Percentiles rank a stretch among this genome's conserved stretches.
These are phyloP conservation scores for Chrysomela aeneicollis DNA, from an alignment of 2,888 invertebrate species.

Conservation along the genomic window DNA sequence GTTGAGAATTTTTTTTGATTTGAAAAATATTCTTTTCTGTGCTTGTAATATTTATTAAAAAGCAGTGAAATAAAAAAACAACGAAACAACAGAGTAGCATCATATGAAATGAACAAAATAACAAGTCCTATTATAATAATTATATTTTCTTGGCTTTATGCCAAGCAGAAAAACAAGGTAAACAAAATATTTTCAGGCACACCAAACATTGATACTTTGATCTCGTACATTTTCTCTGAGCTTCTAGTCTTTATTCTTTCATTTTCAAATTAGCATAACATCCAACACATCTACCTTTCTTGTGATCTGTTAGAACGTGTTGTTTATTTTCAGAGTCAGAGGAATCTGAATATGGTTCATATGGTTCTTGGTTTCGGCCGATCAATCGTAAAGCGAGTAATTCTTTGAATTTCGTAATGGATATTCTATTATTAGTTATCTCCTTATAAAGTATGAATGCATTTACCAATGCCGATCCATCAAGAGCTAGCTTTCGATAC, in stretches of 20 bases:
- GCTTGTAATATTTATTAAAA: conserved; percentile 3
- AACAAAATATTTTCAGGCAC: conserved; percentile 2
- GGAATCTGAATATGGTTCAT: too few relatives aligned
- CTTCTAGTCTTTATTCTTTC: conserved; percentile 1
- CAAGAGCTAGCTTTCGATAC: conserved; percentile 12
- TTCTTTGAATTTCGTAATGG: conserved; percentile 5
- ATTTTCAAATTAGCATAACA: conserved; percentile 15
- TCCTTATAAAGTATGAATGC: conserved; percentile 11
- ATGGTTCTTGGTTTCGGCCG: not conserved
- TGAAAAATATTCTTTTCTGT: not conserved
- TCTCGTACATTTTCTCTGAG: conserved; percentile 11
- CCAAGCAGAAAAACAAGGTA: conserved; percentile 10
- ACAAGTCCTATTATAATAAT: not conserved
- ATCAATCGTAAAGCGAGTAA: not conserved
- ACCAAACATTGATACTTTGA: conserved; percentile 1
- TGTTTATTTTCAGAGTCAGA: not conserved
- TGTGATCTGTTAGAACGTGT: conserved; percentile 17
- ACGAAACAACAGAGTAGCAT: not conserved
- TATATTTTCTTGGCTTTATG: conserved; percentile 7
- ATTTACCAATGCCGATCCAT: conserved; percentile 12
- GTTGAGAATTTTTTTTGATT: not conserved
- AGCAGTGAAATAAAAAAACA: too few relatives aligned
- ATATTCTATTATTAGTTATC: not conserved
- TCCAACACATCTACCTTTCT: conserved; percentile 16
- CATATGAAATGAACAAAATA: conserved; percentile 5